Base-by-base conservation (phyloP, 1,140 invertebrate species). In the Glomeris maerens region DNA sequence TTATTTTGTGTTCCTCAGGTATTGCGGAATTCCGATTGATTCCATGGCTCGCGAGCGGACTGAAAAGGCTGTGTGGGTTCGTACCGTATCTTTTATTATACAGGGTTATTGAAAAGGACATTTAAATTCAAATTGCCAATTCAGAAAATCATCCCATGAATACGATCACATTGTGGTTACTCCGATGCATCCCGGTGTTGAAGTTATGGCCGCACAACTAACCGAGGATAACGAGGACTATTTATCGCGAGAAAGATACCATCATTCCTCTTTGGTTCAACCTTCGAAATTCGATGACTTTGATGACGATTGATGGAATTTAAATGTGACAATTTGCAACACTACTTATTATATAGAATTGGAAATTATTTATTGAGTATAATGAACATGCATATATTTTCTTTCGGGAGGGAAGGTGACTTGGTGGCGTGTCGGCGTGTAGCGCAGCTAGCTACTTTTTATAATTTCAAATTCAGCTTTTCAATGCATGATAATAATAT, bases 221-320 rank as follows among this genome's bases (percentile, higher is more conserved):
- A 97, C 90, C 54, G 89, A 94, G 61, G 87, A 94, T 59, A 95
- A 95, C 68, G 81, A 86, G 66, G 92, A 97, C 67, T 97, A 94
- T 68, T 78, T 86, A 1, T 81, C 80, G 28, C 76, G 92, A 57
- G 78, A 85, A 60, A 78, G 85, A 53, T 97, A 93, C 68, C 90
- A 95, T 71, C 88, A 94, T 64, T 84, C 84, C 26, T 79, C 82
- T 0, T 42, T 42, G 20, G 40, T 42, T 42, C 40, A 4, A 21
- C 17, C 10, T 25, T 42, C 40, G 25, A 42, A 42, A 5, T 17
- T 42, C 4, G 25, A 21, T 21, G 20, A 17, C 5, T 42, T 42
- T 25, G 10, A 17, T 10, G 17, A 10, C 17, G 10, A 36, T 36
- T 36, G 17, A 36, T 17, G 17, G 17, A 36, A 36, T 36, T 17